Evolutionary conservation across 2,113 vertebrate species (phyloP), one percentile per base, ranked within the genome.

Genomic region (Cephalophus harveyi): DNA sequence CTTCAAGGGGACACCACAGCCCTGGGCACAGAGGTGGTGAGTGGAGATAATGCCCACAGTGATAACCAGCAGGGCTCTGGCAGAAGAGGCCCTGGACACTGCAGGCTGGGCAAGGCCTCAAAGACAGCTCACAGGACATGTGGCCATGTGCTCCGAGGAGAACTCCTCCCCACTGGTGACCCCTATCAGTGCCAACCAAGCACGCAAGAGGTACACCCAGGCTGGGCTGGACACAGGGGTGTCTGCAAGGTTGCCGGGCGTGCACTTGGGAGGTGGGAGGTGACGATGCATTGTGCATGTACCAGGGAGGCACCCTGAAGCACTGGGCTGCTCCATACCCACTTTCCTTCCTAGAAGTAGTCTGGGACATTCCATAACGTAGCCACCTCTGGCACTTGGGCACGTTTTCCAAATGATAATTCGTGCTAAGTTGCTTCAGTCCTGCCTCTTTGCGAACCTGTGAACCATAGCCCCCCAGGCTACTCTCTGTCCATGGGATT

Each of bases 61-160:
- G 98, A 98, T 98, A 98, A 98, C 27, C 97, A 98, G 97, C 96
- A 94, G 96, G 91, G 62, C 89, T 84, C 93, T 79, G 78, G 89
- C 46, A 96, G 94, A 86, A 95, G 91, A 95, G 81, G 93, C 76
- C 88, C 89, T 97, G 95, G 97, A 97, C 97, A 97, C 16, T 28
- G 13, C 13, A 14, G 85, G 82, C 89, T 64, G 91, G 97, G 97
- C 94, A 97, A 55, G 83, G 78, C n/a, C 89, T 91, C 54, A 2
- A 23, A 60, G 57, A 84, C 46, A 55, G 64, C 52, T 89, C 87
- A 43, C 0, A 5, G 90, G 91, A 94, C 36, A 7, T 17, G 25
- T 17, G 28, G 78, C 67, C 48, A 54, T 36, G 43, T 55, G 16
- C 78, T 67, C 64, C 1, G 1, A 93, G 71, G 7, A 92, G 87